Evolutionary conservation across 1,140 invertebrate genomes (phyloP), one percentile per base, ranked within the genome.

Genomic region (Papilio polytes): DNA sequence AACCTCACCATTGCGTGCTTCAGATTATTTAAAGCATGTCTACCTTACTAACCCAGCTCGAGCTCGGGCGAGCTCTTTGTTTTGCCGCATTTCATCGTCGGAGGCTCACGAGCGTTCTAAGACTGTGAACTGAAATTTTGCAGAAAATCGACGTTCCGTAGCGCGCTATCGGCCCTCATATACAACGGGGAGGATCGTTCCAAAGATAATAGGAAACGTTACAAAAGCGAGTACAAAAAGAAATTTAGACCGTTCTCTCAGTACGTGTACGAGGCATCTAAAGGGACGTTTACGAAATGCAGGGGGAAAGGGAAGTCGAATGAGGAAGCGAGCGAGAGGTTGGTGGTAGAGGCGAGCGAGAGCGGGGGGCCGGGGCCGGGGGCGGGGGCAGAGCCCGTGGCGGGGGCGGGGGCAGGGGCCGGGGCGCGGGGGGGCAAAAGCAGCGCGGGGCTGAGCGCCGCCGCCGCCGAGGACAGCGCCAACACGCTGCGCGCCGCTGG

Each of bases 211-310:
- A 92, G 93, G 87, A 95, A 95, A 93, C 93, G 96, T 94, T 95
- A 94, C 94, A 95, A 97, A 95, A 97, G 97, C 88, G 97, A 97
- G 95, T 97, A 97, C 95, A 97, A 97, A 95, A 97, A 97, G 95
- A 97, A 97, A 95, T 97, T 97, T 96, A 96, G 97, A 93, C 97
- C 97, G 89, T 98, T 98, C 95, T 97, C 97, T 86, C 96, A 97
- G 86, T 97, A 97, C 95, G 96, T 97, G 91, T 97, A 96, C 95
- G 96, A 97, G 93, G 92, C 95, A 95, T 96, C 96, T 93, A 97
- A 97, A 95, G 97, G 97, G 87, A 96, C 96, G 89, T 97, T 97
- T 95, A 96, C 96, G 84, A 96, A 96, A 95, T 95, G 95, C 89
- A 96, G 95, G 92, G 94, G 92, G 80, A 96, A 96, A 90, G 96